Base-by-base conservation (phyloP, 1,140 invertebrate species). In the Ladona fulva region DNA sequence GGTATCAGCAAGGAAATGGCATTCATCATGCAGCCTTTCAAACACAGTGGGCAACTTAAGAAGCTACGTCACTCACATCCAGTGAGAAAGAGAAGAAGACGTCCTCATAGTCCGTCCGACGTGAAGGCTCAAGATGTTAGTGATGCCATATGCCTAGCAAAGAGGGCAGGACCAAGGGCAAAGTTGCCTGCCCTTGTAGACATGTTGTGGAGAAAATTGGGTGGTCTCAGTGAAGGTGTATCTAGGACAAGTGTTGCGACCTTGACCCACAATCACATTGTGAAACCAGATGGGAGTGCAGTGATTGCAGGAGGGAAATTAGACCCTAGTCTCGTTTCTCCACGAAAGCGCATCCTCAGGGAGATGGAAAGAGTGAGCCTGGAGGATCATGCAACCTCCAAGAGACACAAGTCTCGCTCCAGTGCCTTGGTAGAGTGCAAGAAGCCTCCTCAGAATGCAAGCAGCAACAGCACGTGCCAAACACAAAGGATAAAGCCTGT, bases 361-460 rank as follows among this genome's bases (percentile, higher is more conserved):
- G 92, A 93, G 81, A 85, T 93, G 80, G 92, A 93, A 83, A 87
- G 90, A 82, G 91, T 92, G 0, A 92, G 88, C 66, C 84, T 92
- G 74, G 91, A 93, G 82, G 91, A 93, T 80, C 78, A 82, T 24
- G 80, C 78, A 42, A 81, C 76, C 76, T 80, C 80, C 76, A 83
- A 84, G 78, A 78, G 82, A 73, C 80, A 80, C 76, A 77, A 77
- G 42, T 66, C 52, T 77, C 78, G 82, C 74, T 81, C 81, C 29
- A 80, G 81, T 76, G 80, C 80, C 19, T 59, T 44, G 44, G 24
- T 42, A 22, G 76, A 76, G 83, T 29, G 85, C 84, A 19, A 84
- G 84, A 19, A 83, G 84, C 0, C 85, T 85, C 77, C 83, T 84
- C 5, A 80, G 80, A 42, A 83, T 80, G 52, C 83, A 79, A 73